These are phyloP conservation scores for Tachina grossa DNA, from an alignment of 2,888 invertebrate species.

Conservation along the genomic window DNA sequence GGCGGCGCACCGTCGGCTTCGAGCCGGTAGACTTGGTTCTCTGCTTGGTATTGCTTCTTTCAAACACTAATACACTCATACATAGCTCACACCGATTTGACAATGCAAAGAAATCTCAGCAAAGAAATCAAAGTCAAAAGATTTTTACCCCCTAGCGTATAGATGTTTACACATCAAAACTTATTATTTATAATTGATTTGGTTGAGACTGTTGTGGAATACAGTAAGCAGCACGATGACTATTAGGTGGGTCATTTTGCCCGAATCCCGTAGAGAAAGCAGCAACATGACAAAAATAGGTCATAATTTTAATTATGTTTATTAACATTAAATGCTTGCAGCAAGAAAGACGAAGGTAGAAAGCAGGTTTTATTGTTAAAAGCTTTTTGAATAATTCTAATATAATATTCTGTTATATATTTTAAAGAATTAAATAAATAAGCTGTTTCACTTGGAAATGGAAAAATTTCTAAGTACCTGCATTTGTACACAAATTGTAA, in stretches of 20 bases:
- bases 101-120: no score
- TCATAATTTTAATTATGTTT: slow-evolving; percentile 37
- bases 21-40: no score
- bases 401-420: neutral
- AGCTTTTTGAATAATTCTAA: neutral
- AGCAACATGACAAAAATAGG: neutral
- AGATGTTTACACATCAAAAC: no score
- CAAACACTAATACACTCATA: no score
- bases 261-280: neutral
- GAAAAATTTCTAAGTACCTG: neutral
- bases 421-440: neutral
- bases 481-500: no score
- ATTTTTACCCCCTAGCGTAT: no score
- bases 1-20: no score
- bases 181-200: neutral
- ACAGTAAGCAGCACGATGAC: neutral
- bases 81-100: no score
- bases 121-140: no score
- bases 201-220: neutral
- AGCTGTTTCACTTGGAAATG: neutral
- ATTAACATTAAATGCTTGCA: slow-evolving; percentile 17
- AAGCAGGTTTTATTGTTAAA: neutral
- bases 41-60: no score
- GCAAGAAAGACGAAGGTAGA: neutral
- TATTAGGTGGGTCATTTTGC: neutral